Base-by-base conservation (phyloP, 2,797 vertebrate species). In the Danio kyathit region DNA sequence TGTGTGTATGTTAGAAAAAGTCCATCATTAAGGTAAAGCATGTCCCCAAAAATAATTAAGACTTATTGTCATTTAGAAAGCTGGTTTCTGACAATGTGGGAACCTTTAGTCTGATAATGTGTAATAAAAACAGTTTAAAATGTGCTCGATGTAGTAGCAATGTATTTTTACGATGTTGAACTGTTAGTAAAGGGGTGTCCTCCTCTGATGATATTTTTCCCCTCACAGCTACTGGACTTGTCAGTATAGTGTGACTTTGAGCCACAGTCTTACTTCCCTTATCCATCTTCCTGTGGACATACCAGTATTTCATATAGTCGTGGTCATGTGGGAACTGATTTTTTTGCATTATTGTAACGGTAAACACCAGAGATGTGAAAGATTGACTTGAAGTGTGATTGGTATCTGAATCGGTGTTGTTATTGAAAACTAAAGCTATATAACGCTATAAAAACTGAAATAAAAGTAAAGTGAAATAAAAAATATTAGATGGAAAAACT, bases 171-270 rank as follows among this genome's bases (percentile, higher is more conserved):
- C 19, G 40, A 41, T 17, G 59, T 38, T 1, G 17, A 61, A 44
- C 6, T 44, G 16, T 52, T 60, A 79, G 44, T 60, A 19, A 49
- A 60, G 54, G n/a, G 60, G 66, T 48, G 64, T 72, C 76, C 16
- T 49, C 48, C 19, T 80, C 21, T 46, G 1, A 52, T 6, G 7
- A 21, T 66, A 57, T 66, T 41, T 65, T 65, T 65, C 46, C 21
- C 19, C 41, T n/a, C n/a, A 7, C 9, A 12, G 40, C 17, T 38
- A 44, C 61, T 76, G 74, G 65, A 83, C 75, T 83, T 87, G 83
- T 91, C 87, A 90, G 54, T 80, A 10, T 81, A 86, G 85, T 88
- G 87, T 93, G 91, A 93, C 85, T 54, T 0, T 90, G 85, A 90
- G 85, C 66, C 80, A 80, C 67, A 0, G n/a, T 59, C 64, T 79